Evolutionary conservation across 2,888 invertebrate species (phyloP).

Genomic region (Myopa tessellatipennis): DNA sequence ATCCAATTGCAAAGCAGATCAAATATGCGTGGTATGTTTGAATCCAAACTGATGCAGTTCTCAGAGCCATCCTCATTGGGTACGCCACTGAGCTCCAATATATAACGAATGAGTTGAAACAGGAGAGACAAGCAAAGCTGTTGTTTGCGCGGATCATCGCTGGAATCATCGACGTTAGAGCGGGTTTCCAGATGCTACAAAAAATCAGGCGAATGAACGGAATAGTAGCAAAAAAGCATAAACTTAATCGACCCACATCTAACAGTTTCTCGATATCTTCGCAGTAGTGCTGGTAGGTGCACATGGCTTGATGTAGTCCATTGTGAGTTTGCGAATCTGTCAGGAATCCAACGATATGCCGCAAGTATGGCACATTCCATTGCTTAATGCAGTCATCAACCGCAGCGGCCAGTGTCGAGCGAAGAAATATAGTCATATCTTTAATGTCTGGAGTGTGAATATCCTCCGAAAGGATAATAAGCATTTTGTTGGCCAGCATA

Average conservation of each 20-base stretch:
- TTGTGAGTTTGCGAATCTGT: slow-evolving; percentile 59
- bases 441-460: slow-evolving; percentile 59
- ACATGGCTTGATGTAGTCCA: slow-evolving; percentile 61
- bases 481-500: slow-evolving; percentile 64
- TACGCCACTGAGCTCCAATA: slow-evolving; percentile 55
- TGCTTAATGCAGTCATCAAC: slow-evolving; percentile 60
- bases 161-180: slow-evolving; percentile 56
- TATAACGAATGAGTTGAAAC: slow-evolving; percentile 58
- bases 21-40: slow-evolving; percentile 59
- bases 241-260: slow-evolving; percentile 55
- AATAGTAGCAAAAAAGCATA: neutral
- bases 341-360: slow-evolving; percentile 64
- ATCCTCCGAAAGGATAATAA: slow-evolving; percentile 64
- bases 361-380: slow-evolving; percentile 63
- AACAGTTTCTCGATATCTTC: slow-evolving; percentile 61
- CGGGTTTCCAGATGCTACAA: slow-evolving; percentile 56
- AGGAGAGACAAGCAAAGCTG: slow-evolving; percentile 59
- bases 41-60: slow-evolving; percentile 59
- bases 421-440: slow-evolving; percentile 61
- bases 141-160: slow-evolving; percentile 60
- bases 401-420: slow-evolving; percentile 60
- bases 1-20: slow-evolving; percentile 61
- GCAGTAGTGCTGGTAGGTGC: slow-evolving; percentile 57
- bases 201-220: neutral
- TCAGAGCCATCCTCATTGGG: slow-evolving; percentile 51